These are phyloP conservation scores for Podarcis cretensis DNA, from an alignment of 2,113 vertebrate species.

Conservation along the genomic window DNA sequence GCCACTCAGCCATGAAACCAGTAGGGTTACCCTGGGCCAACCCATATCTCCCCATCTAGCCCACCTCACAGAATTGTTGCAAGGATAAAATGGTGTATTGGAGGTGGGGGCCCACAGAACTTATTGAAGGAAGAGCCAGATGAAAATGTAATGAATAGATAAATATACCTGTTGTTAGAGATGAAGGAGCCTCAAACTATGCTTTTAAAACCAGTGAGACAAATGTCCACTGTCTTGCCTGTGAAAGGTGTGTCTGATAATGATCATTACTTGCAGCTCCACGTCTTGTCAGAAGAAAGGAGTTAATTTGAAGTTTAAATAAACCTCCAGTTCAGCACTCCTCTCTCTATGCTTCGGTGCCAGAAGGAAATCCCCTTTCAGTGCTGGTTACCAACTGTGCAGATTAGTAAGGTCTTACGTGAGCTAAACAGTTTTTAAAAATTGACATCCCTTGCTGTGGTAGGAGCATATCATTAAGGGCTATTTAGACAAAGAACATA, in stretches of 20 bases:
- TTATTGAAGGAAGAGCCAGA: background rate
- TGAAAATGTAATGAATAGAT: background rate
- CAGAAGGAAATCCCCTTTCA: background rate
- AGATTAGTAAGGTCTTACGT: background rate
- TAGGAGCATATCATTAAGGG: background rate
- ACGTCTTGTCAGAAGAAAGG: constrained; percentile 27
- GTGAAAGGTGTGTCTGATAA: rapidly evolving
- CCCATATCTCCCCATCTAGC: background rate
- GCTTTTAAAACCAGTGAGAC: background rate
- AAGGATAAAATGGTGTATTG: background rate
- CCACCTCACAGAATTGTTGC: background rate
- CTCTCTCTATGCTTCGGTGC: background rate
- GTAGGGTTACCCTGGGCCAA: background rate
- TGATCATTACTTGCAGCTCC: background rate
- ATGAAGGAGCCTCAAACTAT: background rate
- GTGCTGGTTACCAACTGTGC: background rate
- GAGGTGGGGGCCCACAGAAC: background rate
- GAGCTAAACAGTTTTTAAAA: background rate
- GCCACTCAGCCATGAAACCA: background rate
- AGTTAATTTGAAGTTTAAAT: constrained; percentile 15
- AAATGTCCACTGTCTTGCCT: background rate
- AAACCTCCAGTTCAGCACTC: background rate
- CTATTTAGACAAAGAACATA: background rate
- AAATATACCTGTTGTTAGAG: background rate
- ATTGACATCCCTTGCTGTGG: background rate